Conservation (phyloP, 2,888 invertebrate genomes). For the Pediacus dermestoides region DNA sequence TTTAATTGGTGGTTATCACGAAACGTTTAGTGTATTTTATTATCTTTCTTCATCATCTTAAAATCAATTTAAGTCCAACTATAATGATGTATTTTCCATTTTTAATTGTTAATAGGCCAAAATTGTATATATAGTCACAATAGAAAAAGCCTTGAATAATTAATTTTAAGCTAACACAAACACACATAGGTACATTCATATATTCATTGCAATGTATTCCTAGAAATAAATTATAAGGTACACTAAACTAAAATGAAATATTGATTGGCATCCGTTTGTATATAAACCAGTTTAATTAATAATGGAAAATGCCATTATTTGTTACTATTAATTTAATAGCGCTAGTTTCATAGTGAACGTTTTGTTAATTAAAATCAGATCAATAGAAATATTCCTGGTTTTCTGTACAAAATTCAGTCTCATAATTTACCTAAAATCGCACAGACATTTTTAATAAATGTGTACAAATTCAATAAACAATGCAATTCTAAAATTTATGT, state of each 20-base stretch:
- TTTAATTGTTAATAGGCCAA: no score
- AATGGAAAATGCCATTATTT: slow-evolving; percentile 1
- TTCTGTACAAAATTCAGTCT: no score
- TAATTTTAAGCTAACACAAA: no score
- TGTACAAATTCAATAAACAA: no score
- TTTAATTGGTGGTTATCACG: neutral
- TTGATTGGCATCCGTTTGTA: neutral
- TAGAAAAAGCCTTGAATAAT: no score
- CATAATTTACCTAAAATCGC: neutral
- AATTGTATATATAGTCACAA: no score
- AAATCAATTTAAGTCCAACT: no score
- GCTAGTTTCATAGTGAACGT: neutral
- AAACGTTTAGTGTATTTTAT: no score
- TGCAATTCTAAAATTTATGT: no score
- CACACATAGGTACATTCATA: no score
- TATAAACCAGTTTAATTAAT: neutral
- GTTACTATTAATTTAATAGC: neutral
- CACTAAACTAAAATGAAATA: slow-evolving; percentile 1
- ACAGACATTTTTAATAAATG: slow-evolving; percentile 1
- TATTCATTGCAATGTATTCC: neutral
- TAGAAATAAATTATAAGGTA: neutral
- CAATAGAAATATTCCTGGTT: neutral
- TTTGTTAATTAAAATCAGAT: slow-evolving; percentile 1
- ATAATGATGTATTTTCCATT: no score
- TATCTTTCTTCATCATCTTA: no score